Percentiles rank a stretch among this genome's conserved stretches.
These are phyloP conservation scores for Sigmodon hispidus DNA, from an alignment of 2,113 vertebrate species.

Conservation along the genomic window DNA sequence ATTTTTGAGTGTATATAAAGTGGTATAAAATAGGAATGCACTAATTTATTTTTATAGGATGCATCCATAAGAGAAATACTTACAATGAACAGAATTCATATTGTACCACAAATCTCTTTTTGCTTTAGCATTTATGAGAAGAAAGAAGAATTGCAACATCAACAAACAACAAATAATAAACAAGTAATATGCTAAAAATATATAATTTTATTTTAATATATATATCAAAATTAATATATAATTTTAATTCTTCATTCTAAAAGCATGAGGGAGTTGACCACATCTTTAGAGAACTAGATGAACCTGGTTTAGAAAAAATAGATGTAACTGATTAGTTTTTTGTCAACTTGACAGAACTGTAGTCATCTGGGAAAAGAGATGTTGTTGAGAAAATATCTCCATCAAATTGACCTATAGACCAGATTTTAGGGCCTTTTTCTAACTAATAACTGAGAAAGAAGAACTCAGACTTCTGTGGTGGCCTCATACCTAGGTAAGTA, in stretches of 20 bases:
- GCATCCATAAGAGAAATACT: not conserved
- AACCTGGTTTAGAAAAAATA: not conserved
- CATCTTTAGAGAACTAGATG: not conserved
- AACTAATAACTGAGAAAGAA: not conserved
- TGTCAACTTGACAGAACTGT: not conserved
- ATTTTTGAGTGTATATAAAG: not conserved
- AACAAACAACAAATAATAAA: not conserved
- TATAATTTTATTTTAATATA: no score
- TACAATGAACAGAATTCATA: not conserved
- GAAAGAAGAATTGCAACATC: not conserved
- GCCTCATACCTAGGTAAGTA: no score
- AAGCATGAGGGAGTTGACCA: not conserved
- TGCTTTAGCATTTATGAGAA: not conserved
- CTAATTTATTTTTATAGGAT: not conserved
- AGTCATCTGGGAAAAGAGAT: not conserved
- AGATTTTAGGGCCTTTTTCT: not conserved
- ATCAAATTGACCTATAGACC: not conserved
- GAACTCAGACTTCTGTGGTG: not conserved
- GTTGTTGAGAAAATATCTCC: not conserved
- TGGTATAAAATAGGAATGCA: not conserved
- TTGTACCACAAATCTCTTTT: not conserved
- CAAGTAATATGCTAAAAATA: not conserved
- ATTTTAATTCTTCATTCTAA: constrained; percentile 3
- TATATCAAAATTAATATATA: no score
- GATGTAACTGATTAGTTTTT: not conserved